These are phyloP conservation scores for Hyles lineata DNA, from an alignment of 2,888 invertebrate genomes.

Conservation along the genomic window DNA sequence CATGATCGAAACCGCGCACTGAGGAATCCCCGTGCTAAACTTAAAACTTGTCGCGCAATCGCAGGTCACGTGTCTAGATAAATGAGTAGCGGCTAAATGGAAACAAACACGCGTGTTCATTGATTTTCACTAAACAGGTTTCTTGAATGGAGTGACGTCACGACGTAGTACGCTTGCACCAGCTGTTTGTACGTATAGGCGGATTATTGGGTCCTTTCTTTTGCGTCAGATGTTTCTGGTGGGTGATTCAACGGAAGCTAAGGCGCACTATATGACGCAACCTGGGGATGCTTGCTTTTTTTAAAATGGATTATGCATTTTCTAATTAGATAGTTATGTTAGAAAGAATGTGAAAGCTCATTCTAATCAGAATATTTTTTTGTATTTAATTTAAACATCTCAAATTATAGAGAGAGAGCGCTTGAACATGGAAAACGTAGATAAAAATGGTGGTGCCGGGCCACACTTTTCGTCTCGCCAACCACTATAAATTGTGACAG, in stretches of 20 bases:
- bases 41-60: constrained; percentile 21
- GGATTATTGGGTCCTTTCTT: constrained; percentile 77
- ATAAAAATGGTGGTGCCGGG: too few species aligned
- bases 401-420: too few species aligned
- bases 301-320: neutral
- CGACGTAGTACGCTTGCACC: constrained; percentile 53
- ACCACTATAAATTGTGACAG: too few species aligned
- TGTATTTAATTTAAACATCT: too few species aligned
- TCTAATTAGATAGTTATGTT: neutral
- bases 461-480: too few species aligned
- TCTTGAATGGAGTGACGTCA: constrained; percentile 81
- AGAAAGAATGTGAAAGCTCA: too few species aligned
- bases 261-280: constrained; percentile 21
- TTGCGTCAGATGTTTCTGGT: constrained; percentile 65
- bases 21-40: neutral
- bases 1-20: neutral
- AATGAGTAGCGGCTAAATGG: constrained; percentile 25
- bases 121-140: constrained; percentile 62
- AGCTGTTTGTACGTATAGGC: constrained; percentile 53
- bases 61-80: constrained; percentile 26
- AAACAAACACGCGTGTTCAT: constrained; percentile 45
- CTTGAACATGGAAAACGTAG: too few species aligned
- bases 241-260: constrained; percentile 40
- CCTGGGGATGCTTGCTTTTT: neutral
- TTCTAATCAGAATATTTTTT: too few species aligned